These are phyloP conservation scores for Cheilosia scutellata DNA, from an alignment of 2,888 invertebrate species.

Conservation along the genomic window DNA sequence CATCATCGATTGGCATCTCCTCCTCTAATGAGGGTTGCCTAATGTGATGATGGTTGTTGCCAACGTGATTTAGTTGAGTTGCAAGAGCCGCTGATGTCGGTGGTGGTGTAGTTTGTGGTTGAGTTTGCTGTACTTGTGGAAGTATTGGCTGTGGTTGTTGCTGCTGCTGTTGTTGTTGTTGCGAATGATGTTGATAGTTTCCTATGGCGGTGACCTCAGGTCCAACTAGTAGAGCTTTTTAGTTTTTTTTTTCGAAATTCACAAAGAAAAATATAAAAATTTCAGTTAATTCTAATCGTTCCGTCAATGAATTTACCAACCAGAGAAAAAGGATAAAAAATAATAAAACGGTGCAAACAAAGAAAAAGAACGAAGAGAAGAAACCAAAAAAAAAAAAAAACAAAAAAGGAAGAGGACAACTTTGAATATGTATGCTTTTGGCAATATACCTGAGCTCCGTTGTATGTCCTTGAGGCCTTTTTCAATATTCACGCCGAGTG, in stretches of 20 bases:
- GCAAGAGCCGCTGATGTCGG: slow-evolving; percentile 35
- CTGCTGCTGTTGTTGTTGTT: slow-evolving; percentile 44
- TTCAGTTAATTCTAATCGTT: slow-evolving; percentile 76
- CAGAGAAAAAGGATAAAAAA: slow-evolving; percentile 40
- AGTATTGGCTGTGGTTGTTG: slow-evolving; percentile 42
- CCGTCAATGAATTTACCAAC: slow-evolving; percentile 68
- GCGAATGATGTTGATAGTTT: slow-evolving; percentile 71
- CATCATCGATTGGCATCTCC: slow-evolving; percentile 63
- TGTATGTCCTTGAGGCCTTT: slow-evolving; percentile 84
- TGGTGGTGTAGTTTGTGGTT: slow-evolving; percentile 71
- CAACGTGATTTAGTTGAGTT: slow-evolving; percentile 53
- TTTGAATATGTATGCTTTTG: background rate
- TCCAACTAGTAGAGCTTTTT: slow-evolving; percentile 77
- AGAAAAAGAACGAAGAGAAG: slow-evolving; percentile 51
- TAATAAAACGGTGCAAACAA: background rate
- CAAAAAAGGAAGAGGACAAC: slow-evolving; percentile 1
- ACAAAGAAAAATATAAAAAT: slow-evolving; percentile 53
- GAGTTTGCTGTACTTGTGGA: slow-evolving; percentile 62
- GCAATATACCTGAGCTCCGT: slow-evolving; percentile 82
- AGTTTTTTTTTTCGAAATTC: slow-evolving; percentile 24
- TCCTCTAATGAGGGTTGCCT: slow-evolving; percentile 63
- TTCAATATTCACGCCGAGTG: slow-evolving; percentile 82
- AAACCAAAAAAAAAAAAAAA: slow-evolving; percentile 33
- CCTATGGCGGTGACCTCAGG: slow-evolving; percentile 73
- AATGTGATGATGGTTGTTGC: slow-evolving; percentile 61